These are phyloP conservation scores for Sebastolobus alascanus DNA, from an alignment of 2,797 vertebrate genomes.

Conservation along the genomic window DNA sequence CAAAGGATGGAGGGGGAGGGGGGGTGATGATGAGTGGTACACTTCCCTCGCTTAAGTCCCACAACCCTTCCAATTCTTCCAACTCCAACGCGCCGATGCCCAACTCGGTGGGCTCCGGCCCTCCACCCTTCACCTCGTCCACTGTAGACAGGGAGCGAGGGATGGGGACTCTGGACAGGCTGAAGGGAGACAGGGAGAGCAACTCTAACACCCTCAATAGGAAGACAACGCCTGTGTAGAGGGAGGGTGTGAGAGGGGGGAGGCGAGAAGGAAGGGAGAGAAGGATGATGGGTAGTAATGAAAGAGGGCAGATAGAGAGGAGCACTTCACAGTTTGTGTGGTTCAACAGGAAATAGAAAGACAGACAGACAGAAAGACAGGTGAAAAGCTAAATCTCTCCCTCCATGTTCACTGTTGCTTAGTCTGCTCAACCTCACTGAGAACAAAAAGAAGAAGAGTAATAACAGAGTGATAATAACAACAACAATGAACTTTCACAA, in stretches of 20 bases:
- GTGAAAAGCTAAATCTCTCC: constrained; percentile 61
- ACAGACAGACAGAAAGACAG: constrained; percentile 1
- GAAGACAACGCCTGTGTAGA: constrained; percentile 92
- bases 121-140: constrained; percentile 87
- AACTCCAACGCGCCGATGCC: constrained; percentile 85
- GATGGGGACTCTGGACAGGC: constrained; percentile 88
- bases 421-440: constrained; percentile 72
- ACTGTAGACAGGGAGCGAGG: constrained; percentile 86
- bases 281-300: constrained; percentile 17
- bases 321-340: constrained; percentile 27
- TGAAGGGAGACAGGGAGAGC: constrained; percentile 87
- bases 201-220: constrained; percentile 96
- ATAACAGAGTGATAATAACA: constrained; percentile 86
- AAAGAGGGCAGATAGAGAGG: constrained; percentile 31
- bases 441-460: constrained; percentile 74
- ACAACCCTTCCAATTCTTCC: constrained; percentile 88
- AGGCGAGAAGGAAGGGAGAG: constrained; percentile 36
- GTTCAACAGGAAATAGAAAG: constrained; percentile 34
- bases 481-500: constrained; percentile 85
- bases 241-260: constrained; percentile 10
- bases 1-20: constrained; percentile 86
- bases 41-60: constrained; percentile 88
- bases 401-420: constrained; percentile 78
- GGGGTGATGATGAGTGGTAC: constrained; percentile 87
- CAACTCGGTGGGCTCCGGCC: constrained; percentile 86